Base-by-base conservation (phyloP, 2,888 invertebrate species). In the Silvanus unidentatus region DNA sequence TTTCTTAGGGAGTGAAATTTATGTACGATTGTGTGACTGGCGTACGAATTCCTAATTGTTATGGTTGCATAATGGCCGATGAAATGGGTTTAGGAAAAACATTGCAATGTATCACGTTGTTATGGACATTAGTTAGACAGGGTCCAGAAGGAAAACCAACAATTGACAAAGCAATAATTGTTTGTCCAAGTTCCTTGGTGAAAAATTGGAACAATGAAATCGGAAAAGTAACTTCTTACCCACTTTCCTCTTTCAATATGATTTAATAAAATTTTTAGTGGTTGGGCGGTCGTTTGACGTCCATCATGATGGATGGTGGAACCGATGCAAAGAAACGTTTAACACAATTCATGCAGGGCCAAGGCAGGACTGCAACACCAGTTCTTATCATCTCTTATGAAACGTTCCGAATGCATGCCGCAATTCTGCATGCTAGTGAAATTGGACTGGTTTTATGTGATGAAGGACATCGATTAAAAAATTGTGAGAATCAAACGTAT, bases 121-220 rank as follows among this genome's bases (percentile, higher is more conserved):
- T 97, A 12, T 99, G 97, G 97, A 96, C 97, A 0, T 72, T 98
- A 14, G 70, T 99, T 55, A 79, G 88, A 30, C 99, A 99, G 75
- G 87, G 97, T 34, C 92, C 96, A 0, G 88, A 95, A 52, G 88
- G 88, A 50, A 88, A 87, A 64, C 91, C 96, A 0, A 81, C 84
- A 0, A 92, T 98, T 49, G 84, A 86, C 32, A 98, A 97, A 73
- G 93, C 86, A 1, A 86, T 98, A 22, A 92, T 99, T 50, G 98
- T 99, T 0, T 89, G 94, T 44, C 99, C 99, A 0, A 96, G 96
- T 69, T 97, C 97, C 60, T 76, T 99, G 52, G 99, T 99, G 0
- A 97, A 95, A 73, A 99, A 99, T 72, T 99, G 99, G 99, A 90
- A 90, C 63, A 98, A 97, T 72, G 99, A 99, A 73, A 95, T 99